Evolutionary conservation across 1,140 invertebrate genomes (phyloP).

Genomic region (Caenorhabditis elegans): DNA sequence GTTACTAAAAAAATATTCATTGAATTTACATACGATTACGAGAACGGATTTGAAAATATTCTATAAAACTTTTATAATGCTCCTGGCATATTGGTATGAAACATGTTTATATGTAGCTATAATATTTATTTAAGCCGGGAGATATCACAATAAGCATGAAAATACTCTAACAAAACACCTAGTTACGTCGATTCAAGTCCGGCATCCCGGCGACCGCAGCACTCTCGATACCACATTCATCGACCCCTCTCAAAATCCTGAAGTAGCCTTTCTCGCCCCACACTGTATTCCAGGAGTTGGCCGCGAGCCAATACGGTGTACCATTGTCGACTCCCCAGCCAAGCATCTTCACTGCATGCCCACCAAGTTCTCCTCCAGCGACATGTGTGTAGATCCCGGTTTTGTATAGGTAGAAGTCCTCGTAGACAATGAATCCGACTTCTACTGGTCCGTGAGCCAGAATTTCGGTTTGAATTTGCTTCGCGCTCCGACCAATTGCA

Average conservation of each 20-base stretch:
- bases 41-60: too few relatives aligned
- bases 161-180: too few relatives aligned
- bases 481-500: constrained; percentile 72
- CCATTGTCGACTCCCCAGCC: constrained; percentile 82
- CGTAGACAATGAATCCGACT: constrained; percentile 84
- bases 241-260: constrained; percentile 81
- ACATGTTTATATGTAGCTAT: too few relatives aligned
- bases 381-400: constrained; percentile 81
- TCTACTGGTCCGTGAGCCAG: constrained; percentile 86
- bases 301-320: constrained; percentile 83
- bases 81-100: too few relatives aligned
- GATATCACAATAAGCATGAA: too few relatives aligned
- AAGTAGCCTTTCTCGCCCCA: constrained; percentile 74
- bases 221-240: constrained; percentile 85
- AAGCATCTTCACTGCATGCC: constrained; percentile 85
- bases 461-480: constrained; percentile 80
- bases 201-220: constrained; percentile 78
- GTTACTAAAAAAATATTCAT: too few relatives aligned
- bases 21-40: too few relatives aligned
- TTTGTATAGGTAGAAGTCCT: constrained; percentile 84
- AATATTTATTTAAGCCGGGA: too few relatives aligned
- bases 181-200: constrained; percentile 49
- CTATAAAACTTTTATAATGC: too few relatives aligned
- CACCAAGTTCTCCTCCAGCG: constrained; percentile 76
- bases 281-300: constrained; percentile 73